phyloP scores from a whole-genome alignment of 2,888 invertebrate species.

The Hemaris fuciformis region DNA sequence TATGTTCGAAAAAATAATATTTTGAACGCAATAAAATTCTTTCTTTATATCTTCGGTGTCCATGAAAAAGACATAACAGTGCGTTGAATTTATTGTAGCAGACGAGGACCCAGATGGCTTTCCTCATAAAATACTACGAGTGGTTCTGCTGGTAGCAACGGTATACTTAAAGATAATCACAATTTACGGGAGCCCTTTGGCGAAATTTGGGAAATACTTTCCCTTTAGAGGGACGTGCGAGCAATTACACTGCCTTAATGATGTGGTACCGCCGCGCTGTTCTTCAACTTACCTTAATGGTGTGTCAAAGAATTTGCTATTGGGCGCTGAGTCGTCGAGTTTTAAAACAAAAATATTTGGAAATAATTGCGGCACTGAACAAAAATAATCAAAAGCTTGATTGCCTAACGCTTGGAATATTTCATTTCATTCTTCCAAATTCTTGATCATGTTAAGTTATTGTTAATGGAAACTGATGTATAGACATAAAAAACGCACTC shows the following conservation, averaged over 20 bases:
- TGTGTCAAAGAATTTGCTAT: constrained; percentile 43
- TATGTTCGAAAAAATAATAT: constrained; percentile 54
- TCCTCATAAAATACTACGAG: constrained; percentile 77
- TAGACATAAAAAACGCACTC: no score
- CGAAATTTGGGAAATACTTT: constrained; percentile 62
- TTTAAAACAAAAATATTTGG: neutral
- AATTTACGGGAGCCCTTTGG: constrained; percentile 73
- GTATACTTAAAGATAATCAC: constrained; percentile 79
- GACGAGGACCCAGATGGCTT: constrained; percentile 77
- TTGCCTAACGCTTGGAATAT: neutral
- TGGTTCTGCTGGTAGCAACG: constrained; percentile 70
- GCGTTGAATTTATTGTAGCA: constrained; percentile 77
- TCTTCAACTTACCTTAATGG: constrained; percentile 44
- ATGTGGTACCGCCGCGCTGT: constrained; percentile 44
- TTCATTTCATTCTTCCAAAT: no score
- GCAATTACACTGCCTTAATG: constrained; percentile 68
- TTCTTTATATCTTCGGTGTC: constrained; percentile 66
- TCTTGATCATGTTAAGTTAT: no score
- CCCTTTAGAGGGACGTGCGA: constrained; percentile 56
- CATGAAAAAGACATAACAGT: constrained; percentile 78
- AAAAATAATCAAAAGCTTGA: neutral
- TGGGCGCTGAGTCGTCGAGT: neutral
- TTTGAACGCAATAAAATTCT: constrained; percentile 67
- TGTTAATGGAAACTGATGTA: no score
- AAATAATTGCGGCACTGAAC: neutral